Evolutionary conservation across 1,140 invertebrate genomes (phyloP).

Genomic region (Sesamia nonagrioides): DNA sequence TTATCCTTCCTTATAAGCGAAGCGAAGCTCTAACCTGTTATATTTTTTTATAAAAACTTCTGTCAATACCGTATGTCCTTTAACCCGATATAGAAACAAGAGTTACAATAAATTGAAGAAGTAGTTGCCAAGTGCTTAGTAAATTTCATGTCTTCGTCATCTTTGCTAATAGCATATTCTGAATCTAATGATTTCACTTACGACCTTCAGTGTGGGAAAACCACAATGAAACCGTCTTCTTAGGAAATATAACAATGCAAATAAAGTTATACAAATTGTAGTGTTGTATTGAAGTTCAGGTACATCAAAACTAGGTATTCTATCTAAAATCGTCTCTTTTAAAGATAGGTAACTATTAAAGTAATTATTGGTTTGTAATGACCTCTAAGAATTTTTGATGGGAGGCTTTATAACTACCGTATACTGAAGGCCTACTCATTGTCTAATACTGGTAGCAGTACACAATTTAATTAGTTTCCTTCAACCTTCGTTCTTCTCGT

Average conservation of each 20-base stretch:
- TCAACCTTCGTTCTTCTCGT: not conserved
- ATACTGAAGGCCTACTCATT: slow-evolving; percentile 19
- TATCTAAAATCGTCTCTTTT: not conserved
- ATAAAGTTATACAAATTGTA: not conserved
- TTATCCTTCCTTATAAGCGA: too few species aligned
- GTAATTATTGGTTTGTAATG: slow-evolving; percentile 16
- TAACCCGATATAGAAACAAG: too few species aligned
- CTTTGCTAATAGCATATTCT: too few species aligned
- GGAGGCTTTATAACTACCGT: slow-evolving; percentile 13
- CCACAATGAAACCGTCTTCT: not conserved
- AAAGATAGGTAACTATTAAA: not conserved
- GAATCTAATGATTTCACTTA: not conserved
- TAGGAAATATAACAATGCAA: not conserved
- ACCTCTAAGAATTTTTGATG: slow-evolving; percentile 31
- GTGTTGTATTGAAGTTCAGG: not conserved
- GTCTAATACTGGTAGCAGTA: not conserved
- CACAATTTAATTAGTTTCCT: not conserved
- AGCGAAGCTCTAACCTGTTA: too few species aligned
- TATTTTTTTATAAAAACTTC: too few species aligned
- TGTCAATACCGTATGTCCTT: too few species aligned
- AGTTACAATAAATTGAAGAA: too few species aligned
- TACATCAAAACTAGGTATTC: not conserved
- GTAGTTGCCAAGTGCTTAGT: too few species aligned
- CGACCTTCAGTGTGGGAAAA: not conserved
- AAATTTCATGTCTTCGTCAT: too few species aligned